Percentiles rank a stretch among this genome's conserved stretches.
phyloP scores from a whole-genome alignment of 2,888 invertebrate species.

The Spodoptera picta region DNA sequence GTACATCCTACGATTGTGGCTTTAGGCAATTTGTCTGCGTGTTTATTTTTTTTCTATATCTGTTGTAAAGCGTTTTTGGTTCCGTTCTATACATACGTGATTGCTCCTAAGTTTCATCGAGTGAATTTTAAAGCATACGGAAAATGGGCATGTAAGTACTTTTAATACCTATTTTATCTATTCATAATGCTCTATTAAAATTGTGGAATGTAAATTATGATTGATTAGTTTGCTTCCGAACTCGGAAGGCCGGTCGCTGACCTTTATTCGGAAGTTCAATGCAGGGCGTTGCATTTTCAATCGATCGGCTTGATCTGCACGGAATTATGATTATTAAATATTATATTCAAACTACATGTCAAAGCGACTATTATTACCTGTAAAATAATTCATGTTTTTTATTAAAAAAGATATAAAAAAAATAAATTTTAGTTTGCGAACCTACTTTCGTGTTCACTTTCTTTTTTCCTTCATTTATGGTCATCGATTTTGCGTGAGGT shows the following conservation, averaged over 20 bases:
- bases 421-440: too few relatives aligned
- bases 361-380: too few relatives aligned
- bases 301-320: neutral
- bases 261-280: slow-evolving; percentile 38
- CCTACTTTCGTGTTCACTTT: too few relatives aligned
- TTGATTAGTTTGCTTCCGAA: neutral
- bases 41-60: slow-evolving; percentile 64
- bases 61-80: slow-evolving; percentile 51
- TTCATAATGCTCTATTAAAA: neutral
- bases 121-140: slow-evolving; percentile 92
- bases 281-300: slow-evolving; percentile 4
- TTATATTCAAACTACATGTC: too few relatives aligned
- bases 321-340: too few relatives aligned
- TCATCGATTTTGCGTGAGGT: too few relatives aligned
- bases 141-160: slow-evolving; percentile 93
- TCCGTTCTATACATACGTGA: slow-evolving; percentile 75
- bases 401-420: too few relatives aligned
- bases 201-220: neutral
- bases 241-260: slow-evolving; percentile 14
- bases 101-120: slow-evolving; percentile 88
- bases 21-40: slow-evolving; percentile 68
- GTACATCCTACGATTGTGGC: slow-evolving; percentile 85
- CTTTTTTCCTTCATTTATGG: too few relatives aligned
- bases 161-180: neutral
- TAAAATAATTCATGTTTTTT: too few relatives aligned